Percentiles rank a stretch among this genome's conserved stretches.
Evolutionary conservation across 2,113 vertebrate species (phyloP).

Genomic region (Paramisgurnus dabryanus): DNA sequence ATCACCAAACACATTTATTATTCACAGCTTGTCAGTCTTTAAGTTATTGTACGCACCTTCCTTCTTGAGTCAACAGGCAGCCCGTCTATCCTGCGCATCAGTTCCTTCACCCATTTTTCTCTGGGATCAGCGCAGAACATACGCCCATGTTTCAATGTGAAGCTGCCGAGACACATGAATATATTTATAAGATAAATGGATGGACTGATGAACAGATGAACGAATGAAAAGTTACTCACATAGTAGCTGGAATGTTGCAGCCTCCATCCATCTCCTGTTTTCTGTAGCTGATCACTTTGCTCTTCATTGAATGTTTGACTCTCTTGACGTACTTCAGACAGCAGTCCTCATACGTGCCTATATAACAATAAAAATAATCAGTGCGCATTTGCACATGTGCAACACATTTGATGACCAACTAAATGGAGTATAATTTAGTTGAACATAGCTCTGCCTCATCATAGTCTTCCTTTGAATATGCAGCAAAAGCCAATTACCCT

Average conservation of each 20-base stretch:
- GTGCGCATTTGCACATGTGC: no score
- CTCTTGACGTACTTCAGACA: conserved; percentile 64
- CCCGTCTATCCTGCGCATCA: conserved; percentile 50
- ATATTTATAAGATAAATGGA: neutral
- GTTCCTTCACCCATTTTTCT: conserved; percentile 51
- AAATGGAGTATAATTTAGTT: no score
- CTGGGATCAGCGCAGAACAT: conserved; percentile 63
- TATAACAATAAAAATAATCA: no score
- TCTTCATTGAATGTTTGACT: rapidly evolving
- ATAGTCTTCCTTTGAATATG: no score
- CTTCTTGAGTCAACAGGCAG: rapidly evolving
- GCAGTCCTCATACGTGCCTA: conserved; percentile 75
- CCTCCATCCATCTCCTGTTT: conserved; percentile 67
- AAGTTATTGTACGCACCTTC: conserved; percentile 25
- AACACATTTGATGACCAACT: neutral
- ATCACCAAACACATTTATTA: no score
- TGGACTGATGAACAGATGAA: neutral
- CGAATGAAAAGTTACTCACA: conserved; percentile 61
- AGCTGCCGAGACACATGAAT: conserved; percentile 54
- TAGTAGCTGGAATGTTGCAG: conserved; percentile 73
- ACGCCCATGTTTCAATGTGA: conserved; percentile 59
- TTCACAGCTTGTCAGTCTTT: no score
- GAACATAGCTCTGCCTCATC: no score
- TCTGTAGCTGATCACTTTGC: conserved; percentile 57
- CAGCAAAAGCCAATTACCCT: no score